Conservation (phyloP, 1,140 invertebrate genomes). For the Tetramorium parvispinum region DNA sequence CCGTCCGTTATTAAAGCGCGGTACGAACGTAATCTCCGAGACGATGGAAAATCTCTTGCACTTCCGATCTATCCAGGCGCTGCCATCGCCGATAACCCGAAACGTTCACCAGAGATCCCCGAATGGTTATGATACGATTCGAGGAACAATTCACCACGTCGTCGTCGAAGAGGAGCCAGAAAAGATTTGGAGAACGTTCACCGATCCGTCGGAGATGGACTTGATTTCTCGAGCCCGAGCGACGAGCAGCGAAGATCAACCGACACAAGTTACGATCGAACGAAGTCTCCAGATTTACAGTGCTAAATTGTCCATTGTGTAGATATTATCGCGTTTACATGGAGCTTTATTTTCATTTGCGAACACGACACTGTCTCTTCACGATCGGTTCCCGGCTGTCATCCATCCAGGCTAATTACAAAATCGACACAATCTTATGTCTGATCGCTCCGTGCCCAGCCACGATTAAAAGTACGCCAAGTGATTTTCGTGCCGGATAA, state of each 20-base stretch:
- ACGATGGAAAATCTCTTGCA: constrained; percentile 51
- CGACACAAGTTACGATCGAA: background rate
- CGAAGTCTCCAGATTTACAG: background rate
- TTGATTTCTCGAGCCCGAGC: background rate
- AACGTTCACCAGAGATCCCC: constrained; percentile 50
- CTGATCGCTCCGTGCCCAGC: background rate
- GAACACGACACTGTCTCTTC: background rate
- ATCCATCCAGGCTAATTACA: constrained; percentile 11
- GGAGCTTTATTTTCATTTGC: constrained; percentile 4
- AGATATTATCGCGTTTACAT: constrained; percentile 1
- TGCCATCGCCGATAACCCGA: constrained; percentile 61
- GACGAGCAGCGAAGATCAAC: background rate
- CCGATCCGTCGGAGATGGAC: background rate
- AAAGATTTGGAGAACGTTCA: background rate
- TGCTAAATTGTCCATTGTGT: background rate
- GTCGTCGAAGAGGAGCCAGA: background rate
- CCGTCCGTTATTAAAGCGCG: constrained; percentile 61
- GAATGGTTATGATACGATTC: constrained; percentile 23
- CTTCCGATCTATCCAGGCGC: constrained; percentile 65
- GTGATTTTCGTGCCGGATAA: background rate
- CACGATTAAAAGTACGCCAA: background rate
- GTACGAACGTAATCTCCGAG: constrained; percentile 19
- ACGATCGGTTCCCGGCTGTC: background rate
- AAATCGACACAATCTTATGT: constrained; percentile 27
- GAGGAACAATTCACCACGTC: background rate